phyloP scores from a whole-genome alignment of 2,113 vertebrate species.

The Zootoca vivipara region DNA sequence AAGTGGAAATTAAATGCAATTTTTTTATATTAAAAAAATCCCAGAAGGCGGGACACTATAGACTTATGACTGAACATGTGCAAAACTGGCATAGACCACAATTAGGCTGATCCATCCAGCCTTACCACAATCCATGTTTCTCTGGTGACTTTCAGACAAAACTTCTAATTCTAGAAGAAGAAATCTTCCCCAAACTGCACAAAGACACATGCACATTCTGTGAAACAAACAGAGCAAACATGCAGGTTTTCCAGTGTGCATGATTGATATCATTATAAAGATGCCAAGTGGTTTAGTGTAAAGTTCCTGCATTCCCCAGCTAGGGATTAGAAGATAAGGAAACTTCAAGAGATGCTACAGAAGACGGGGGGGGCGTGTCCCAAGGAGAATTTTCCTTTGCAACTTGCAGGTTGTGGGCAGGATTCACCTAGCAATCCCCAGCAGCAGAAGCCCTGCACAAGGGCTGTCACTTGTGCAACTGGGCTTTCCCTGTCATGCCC shows the following conservation, averaged over 20 bases:
- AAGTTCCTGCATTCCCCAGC: no score
- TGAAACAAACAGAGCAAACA: background rate
- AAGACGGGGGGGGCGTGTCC: background rate
- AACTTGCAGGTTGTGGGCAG: no score
- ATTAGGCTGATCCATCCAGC: background rate
- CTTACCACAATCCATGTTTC: background rate
- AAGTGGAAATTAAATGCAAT: background rate
- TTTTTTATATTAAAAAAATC: background rate
- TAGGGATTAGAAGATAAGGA: background rate
- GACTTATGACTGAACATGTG: background rate
- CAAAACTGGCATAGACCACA: background rate
- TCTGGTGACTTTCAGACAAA: background rate
- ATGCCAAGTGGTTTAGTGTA: background rate
- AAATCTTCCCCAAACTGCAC: background rate
- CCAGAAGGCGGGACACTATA: background rate
- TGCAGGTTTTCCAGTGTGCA: background rate
- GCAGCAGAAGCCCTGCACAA: no score
- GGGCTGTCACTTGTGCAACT: background rate
- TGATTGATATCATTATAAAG: background rate
- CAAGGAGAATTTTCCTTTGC: no score
- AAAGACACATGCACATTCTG: background rate
- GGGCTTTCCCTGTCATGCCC: no score
- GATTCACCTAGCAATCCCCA: no score
- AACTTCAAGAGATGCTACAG: background rate
- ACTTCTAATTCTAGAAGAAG: background rate